phyloP scores from a whole-genome alignment of 2,113 vertebrate genomes.

The Lagopus leucura region DNA sequence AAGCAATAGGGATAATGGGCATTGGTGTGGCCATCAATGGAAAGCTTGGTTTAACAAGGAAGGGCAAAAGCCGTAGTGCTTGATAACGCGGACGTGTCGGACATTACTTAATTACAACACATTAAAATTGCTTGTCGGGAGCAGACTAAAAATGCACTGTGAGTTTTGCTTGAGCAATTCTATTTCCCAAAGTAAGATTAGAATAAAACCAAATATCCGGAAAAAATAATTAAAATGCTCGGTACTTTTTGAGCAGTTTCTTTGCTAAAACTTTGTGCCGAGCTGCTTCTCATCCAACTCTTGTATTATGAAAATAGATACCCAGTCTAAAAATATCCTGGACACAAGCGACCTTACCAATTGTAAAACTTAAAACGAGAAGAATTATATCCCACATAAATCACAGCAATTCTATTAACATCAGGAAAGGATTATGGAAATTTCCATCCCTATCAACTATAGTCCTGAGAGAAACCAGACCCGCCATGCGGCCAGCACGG shows the following conservation, averaged over 20 bases:
- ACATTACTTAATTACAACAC: conserved; percentile 15
- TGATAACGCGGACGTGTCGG: not conserved
- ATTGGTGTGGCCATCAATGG: not conserved
- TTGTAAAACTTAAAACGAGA: not conserved
- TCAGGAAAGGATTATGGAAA: conserved; percentile 32
- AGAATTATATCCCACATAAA: conserved; percentile 8
- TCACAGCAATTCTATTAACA: conserved; percentile 20
- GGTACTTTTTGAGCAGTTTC: conserved; percentile 3
- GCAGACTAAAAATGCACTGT: not conserved
- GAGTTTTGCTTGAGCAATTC: not conserved
- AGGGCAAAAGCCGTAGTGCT: not conserved
- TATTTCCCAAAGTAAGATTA: not conserved
- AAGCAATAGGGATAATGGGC: not conserved
- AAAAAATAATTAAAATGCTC: not conserved
- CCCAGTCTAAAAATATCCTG: conserved; percentile 6
- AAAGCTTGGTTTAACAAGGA: not conserved
- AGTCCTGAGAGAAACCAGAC: conserved; percentile 57
- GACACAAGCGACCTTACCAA: not conserved
- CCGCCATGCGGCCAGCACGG: conserved; percentile 19
- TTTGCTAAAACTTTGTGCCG: not conserved
- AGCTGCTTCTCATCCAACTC: not conserved
- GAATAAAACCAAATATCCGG: conserved; percentile 2
- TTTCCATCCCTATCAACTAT: conserved; percentile 8
- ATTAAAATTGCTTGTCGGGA: not conserved
- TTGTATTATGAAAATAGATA: conserved; percentile 34